A percentile compares a stretch with the other conserved stretches of the same genome.
These are phyloP conservation scores for Tenebrio molitor DNA, from an alignment of 1,140 invertebrate species.

Conservation along the genomic window DNA sequence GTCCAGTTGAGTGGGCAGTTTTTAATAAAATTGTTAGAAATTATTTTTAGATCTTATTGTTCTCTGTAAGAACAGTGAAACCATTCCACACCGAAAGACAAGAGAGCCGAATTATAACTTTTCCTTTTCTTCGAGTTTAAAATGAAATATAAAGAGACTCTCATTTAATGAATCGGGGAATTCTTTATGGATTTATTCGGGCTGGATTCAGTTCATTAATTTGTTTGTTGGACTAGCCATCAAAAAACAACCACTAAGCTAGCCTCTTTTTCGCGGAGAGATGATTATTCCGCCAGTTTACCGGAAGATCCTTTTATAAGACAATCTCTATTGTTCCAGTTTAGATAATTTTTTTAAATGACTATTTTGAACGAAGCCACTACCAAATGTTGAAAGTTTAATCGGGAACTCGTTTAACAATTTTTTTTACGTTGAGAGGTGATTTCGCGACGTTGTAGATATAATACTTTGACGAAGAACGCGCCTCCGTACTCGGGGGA, in stretches of 20 bases:
- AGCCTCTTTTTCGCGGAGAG: neutral
- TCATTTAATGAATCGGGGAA: slow-evolving; percentile 22
- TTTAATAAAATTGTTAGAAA: too few relatives aligned
- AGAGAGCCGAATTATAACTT: slow-evolving; percentile 14
- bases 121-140: slow-evolving; percentile 24
- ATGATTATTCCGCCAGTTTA: slow-evolving; percentile 12
- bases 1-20: too few relatives aligned
- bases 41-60: too few relatives aligned
- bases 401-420: neutral
- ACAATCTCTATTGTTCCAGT: too few relatives aligned
- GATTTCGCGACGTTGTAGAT: slow-evolving; percentile 31
- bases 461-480: slow-evolving; percentile 34
- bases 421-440: slow-evolving; percentile 16
- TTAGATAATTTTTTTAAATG: too few relatives aligned
- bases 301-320: too few relatives aligned
- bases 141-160: slow-evolving; percentile 25
- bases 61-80: too few relatives aligned
- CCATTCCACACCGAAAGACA: slow-evolving; percentile 1
- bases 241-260: slow-evolving; percentile 6
- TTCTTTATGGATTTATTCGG: slow-evolving; percentile 28
- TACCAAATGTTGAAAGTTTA: neutral
- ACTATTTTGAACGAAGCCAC: too few relatives aligned
- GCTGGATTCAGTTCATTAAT: slow-evolving; percentile 28
- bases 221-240: slow-evolving; percentile 20
- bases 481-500: slow-evolving; percentile 34